Evolutionary conservation across 2,888 invertebrate genomes (phyloP).

Genomic region (Drosophila planitibia): DNA sequence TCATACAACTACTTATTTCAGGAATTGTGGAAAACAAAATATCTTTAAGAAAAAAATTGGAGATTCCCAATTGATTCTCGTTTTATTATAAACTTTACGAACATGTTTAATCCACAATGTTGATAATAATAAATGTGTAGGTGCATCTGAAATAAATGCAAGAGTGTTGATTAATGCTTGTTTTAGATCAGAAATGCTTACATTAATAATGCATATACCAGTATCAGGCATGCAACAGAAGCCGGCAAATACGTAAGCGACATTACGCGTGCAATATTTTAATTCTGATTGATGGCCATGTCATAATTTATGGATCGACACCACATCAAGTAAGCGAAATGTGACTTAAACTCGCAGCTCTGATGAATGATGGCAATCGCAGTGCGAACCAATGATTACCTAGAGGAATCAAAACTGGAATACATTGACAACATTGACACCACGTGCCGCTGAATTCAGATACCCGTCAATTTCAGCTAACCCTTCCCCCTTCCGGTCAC

Average conservation of each 20-base stretch:
- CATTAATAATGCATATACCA: slow-evolving; percentile 1
- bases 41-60: not conserved
- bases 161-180: slow-evolving; percentile 34
- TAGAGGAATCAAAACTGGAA: slow-evolving; percentile 11
- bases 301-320: slow-evolving; percentile 27
- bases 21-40: not conserved
- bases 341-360: slow-evolving; percentile 9
- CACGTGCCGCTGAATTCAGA: slow-evolving; percentile 13
- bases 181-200: slow-evolving; percentile 1
- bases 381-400: not conserved
- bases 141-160: not conserved
- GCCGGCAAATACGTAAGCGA: slow-evolving; percentile 36
- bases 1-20: not conserved
- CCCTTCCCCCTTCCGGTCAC: not conserved
- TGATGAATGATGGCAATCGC: slow-evolving; percentile 18
- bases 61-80: not conserved
- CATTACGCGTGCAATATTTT: slow-evolving; percentile 56
- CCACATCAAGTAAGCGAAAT: slow-evolving; percentile 20
- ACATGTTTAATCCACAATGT: not conserved
- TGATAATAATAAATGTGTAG: slow-evolving; percentile 5
- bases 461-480: slow-evolving; percentile 8
- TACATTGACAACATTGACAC: not conserved
- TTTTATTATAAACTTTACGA: not conserved
- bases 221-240: not conserved
- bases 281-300: slow-evolving; percentile 73